Percentiles rank a stretch among this genome's conserved stretches.
phyloP scores from a whole-genome alignment of 2,797 vertebrate genomes.

The Presbytis comata region DNA sequence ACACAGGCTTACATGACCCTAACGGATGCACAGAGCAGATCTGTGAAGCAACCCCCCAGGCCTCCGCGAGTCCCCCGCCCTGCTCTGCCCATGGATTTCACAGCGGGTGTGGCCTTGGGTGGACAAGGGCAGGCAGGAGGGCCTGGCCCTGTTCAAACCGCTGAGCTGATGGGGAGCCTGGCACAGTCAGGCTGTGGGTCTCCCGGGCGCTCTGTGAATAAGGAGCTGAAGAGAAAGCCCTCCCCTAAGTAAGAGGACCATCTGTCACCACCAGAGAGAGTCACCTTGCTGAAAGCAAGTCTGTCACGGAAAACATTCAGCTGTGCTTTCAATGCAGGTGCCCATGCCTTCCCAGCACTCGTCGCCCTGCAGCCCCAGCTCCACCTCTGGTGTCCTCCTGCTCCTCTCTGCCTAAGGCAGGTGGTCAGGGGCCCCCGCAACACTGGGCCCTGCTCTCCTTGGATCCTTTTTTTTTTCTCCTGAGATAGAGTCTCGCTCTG shows the following conservation, averaged over 20 bases:
- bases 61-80: not conserved
- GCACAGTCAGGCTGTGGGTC: not conserved
- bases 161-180: not conserved
- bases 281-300: not conserved
- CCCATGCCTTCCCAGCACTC: too few relatives aligned
- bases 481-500: not conserved
- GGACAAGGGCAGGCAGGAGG: accelerated
- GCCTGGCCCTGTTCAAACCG: not conserved
- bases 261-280: not conserved
- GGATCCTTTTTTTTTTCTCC: not conserved
- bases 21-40: not conserved
- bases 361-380: not conserved
- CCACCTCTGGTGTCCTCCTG: not conserved
- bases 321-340: accelerated
- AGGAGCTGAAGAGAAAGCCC: not conserved
- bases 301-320: accelerated
- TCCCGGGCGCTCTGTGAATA: not conserved
- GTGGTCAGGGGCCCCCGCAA: not conserved
- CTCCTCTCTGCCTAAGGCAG: not conserved
- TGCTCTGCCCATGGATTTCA: not conserved
- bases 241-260: not conserved
- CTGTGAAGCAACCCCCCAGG: not conserved
- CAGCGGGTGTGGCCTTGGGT: not conserved
- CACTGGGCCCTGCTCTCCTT: too few relatives aligned
- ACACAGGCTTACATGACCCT: not conserved